Evolutionary conservation across 1,140 invertebrate genomes (phyloP), one percentile per base, ranked within the genome.

Genomic region (Trichonephila clavipes): DNA sequence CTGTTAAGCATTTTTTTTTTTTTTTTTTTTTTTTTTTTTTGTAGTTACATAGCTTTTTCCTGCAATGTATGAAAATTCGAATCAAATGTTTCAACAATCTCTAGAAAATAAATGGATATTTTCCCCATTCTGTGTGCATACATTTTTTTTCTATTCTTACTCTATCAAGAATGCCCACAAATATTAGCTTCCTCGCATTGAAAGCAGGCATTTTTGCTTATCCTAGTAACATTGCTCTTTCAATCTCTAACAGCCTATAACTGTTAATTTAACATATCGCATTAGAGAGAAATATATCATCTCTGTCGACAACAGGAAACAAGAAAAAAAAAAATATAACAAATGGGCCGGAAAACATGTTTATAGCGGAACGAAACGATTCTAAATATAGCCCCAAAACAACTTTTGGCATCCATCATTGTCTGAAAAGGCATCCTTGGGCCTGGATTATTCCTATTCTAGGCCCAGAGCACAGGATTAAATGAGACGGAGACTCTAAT

Each of bases 351-450:
- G 14, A 24, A 12, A 72, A 72, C 66, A 72, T 72, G 24, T 58
- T 83, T 83, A 21, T 58, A 51, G 82, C 82, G 58, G 64, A 87
- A 87, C 18, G 40, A 62, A 28, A 87, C 19, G 83, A 87, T 62
- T 51, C 61, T 64, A 87, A 51, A 83, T 51, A 83, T 44, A 83
- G 81, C 81, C 40, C 69, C 69, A 40, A 89, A 69, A 64, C 86
- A 89, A 62, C 88, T 81, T 90, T 34, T 69, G 44, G 21, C 72
- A 90, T 90, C 72, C 59, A 90, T 90, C 88, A 90, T 90, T 90
- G 88, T 90, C 88, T 90, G 69, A 14, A 72, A 86, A 77, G 88
- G 88, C 66, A 72, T 61, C 88, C 24, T 24, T 28, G 44, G 21
- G 88, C 69, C 88, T 88, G 72, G 72, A 81, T 90, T 81, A 81